These are phyloP conservation scores for Rhabdophis nuchalis DNA, from an alignment of 2,797 vertebrate genomes.

Conservation along the genomic window DNA sequence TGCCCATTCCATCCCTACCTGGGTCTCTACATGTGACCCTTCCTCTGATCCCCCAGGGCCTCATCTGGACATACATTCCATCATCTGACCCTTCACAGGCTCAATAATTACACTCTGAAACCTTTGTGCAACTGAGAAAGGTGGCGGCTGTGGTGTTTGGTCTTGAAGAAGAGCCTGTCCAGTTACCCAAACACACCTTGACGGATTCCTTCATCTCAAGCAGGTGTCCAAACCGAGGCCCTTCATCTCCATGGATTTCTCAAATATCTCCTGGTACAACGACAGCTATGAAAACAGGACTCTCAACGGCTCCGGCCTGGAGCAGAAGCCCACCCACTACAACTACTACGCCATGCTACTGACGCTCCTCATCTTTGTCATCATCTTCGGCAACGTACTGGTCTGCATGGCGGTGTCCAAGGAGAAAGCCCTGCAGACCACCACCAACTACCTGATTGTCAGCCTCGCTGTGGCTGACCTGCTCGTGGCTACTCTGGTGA, in stretches of 20 bases:
- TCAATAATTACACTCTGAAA: not conserved
- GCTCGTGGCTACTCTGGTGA: conserved; percentile 92
- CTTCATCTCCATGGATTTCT: conserved; percentile 83
- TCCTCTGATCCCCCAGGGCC: too few relatives aligned
- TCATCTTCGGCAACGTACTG: conserved; percentile 95
- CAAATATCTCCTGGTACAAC: conserved; percentile 88
- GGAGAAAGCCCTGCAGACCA: conserved; percentile 95
- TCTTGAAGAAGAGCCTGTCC: not conserved
- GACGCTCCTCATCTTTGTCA: conserved; percentile 93
- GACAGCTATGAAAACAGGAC: conserved; percentile 76
- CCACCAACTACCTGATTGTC: conserved; percentile 98
- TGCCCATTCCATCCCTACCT: too few relatives aligned
- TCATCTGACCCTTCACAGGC: too few relatives aligned
- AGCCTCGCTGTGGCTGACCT: conserved; percentile 95
- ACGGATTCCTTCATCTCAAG: conserved; percentile 45
- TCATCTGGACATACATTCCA: too few relatives aligned
- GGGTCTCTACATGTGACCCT: too few relatives aligned
- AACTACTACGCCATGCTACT: conserved; percentile 98
- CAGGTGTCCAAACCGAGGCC: conserved; percentile 47
- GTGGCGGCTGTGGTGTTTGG: not conserved
- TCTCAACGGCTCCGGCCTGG: conserved; percentile 77
- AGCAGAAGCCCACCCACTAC: conserved; percentile 79
- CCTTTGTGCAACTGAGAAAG: not conserved
- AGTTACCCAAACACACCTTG: not conserved
- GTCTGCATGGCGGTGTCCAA: conserved; percentile 97